phyloP scores from a whole-genome alignment of 92 coral and sea anemone species.

The Galaxea fascicularis region DNA sequence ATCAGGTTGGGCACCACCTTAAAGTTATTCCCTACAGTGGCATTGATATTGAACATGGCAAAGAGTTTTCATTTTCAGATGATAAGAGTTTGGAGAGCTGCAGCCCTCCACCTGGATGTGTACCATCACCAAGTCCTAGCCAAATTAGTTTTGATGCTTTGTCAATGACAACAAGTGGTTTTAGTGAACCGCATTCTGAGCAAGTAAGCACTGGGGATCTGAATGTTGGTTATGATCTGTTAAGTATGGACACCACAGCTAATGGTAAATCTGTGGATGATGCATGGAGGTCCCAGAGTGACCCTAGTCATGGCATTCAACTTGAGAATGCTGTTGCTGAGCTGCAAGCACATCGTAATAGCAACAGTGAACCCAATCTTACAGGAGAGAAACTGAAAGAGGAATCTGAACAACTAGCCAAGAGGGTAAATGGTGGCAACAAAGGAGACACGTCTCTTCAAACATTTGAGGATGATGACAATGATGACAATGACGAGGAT shows the following conservation, averaged over 20 bases:
- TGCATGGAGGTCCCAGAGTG: constrained; percentile 94
- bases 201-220: constrained; percentile 84
- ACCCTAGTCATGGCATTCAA: constrained; percentile 85
- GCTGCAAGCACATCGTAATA: constrained; percentile 76
- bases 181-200: constrained; percentile 85
- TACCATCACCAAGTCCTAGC: constrained; percentile 85
- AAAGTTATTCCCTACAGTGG: constrained; percentile 26
- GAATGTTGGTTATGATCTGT: constrained; percentile 65
- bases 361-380: constrained; percentile 95
- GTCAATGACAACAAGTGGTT: constrained; percentile 91
- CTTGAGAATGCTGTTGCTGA: constrained; percentile 89
- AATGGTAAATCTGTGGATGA: constrained; percentile 56
- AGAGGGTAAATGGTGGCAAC: constrained; percentile 75
- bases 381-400: constrained; percentile 84
- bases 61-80: constrained; percentile 50
- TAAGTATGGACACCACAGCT: constrained; percentile 46
- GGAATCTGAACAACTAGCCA: constrained; percentile 87
- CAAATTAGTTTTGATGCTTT: constrained; percentile 82
- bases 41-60: constrained; percentile 28
- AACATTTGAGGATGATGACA: not conserved
- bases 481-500: constrained; percentile 42
- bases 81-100: constrained; percentile 75
- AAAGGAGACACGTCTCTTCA: constrained; percentile 54
- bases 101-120: constrained; percentile 75
- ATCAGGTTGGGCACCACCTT: constrained; percentile 30